Evolutionary conservation across 2,797 vertebrate genomes (phyloP).

Genomic region (Coregonus sp.): DNA sequence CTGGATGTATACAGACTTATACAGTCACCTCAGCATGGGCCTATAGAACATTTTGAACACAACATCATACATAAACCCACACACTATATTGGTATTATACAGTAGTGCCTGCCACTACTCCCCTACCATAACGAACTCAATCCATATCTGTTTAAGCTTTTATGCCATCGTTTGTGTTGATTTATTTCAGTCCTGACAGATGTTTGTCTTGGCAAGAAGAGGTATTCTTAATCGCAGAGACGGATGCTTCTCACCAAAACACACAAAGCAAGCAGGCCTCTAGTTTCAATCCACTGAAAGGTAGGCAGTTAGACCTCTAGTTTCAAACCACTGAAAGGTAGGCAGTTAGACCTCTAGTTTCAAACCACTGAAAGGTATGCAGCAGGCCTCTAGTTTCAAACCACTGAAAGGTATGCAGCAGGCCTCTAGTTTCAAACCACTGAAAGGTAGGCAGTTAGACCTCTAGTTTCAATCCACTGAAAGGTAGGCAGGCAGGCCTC

Average conservation of each 20-base stretch:
- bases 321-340: background rate
- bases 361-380: constrained; percentile 4
- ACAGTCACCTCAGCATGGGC: constrained; percentile 44
- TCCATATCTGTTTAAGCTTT: constrained; percentile 68
- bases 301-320: constrained; percentile 10
- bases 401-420: too few species aligned
- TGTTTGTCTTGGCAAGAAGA: constrained; percentile 59
- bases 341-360: constrained; percentile 4
- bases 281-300: background rate
- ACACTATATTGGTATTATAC: too few species aligned
- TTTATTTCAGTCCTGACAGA: constrained; percentile 63
- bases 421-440: too few species aligned
- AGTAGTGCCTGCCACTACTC: constrained; percentile 7
- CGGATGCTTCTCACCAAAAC: constrained; percentile 57
- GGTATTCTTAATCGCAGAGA: constrained; percentile 61
- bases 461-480: too few species aligned
- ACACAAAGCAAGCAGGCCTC: constrained; percentile 35
- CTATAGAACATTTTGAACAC: constrained; percentile 61
- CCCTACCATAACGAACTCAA: constrained; percentile 30
- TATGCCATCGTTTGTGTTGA: constrained; percentile 55
- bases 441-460: too few species aligned
- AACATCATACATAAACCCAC: constrained; percentile 23
- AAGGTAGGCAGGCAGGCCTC: too few species aligned
- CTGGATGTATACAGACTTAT: constrained; percentile 36
- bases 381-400: too few species aligned